Evolutionary conservation across 2,113 vertebrate species (phyloP).

Genomic region (Megaceryle maxima): DNA sequence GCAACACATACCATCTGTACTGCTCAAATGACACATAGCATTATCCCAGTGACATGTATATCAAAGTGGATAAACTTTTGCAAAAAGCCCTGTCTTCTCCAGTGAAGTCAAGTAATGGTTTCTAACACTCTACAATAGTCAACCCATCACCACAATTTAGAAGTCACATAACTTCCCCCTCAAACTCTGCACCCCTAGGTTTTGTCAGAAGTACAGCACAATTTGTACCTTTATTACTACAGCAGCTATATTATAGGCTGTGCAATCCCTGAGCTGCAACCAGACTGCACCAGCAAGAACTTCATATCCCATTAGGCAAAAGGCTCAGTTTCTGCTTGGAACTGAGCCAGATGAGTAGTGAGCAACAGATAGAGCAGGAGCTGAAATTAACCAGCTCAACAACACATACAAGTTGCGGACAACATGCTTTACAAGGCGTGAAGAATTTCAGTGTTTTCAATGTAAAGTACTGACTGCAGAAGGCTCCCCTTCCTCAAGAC

Average conservation of each 20-base stretch:
- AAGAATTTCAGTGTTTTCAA: neutral
- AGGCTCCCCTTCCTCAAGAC: neutral
- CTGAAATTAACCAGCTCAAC: neutral
- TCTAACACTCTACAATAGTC: neutral
- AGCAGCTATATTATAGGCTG: neutral
- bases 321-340: neutral
- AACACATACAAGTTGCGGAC: neutral
- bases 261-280: neutral
- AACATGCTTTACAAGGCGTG: neutral
- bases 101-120: neutral
- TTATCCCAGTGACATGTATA: neutral
- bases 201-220: neutral
- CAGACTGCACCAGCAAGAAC: neutral
- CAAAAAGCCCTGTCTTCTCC: neutral
- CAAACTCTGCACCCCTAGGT: neutral
- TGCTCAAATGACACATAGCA: neutral
- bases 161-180: rapidly evolving
- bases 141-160: neutral
- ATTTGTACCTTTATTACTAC: neutral
- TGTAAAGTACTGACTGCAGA: neutral
- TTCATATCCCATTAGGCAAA: neutral
- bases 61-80: neutral
- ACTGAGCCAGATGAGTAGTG: neutral
- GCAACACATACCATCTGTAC: rapidly evolving
- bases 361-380: neutral